Percentiles rank a stretch among this genome's conserved stretches.
phyloP scores from a whole-genome alignment of 1,140 invertebrate genomes.

The Diploscapter pachys region DNA sequence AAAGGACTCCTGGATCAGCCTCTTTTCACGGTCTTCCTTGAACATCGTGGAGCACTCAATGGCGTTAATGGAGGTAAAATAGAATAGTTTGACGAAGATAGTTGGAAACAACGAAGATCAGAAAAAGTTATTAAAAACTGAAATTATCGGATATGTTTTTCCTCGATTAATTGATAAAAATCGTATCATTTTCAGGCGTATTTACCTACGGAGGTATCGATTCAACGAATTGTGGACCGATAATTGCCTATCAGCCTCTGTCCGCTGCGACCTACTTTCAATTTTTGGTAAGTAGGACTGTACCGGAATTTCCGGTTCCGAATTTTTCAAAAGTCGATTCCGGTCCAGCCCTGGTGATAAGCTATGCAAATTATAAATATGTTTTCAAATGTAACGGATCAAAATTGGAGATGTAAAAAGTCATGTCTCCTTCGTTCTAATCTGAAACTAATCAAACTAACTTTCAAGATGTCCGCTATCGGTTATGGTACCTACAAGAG shows the following conservation, averaged over 20 bases:
- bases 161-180: no score
- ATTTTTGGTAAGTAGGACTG: slow-evolving; percentile 24
- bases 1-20: slow-evolving; percentile 45
- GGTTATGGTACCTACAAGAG: slow-evolving; percentile 33
- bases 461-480: slow-evolving; percentile 31
- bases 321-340: slow-evolving; percentile 20
- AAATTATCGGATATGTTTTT: no score
- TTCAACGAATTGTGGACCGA: slow-evolving; percentile 39
- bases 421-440: no score
- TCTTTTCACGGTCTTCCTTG: slow-evolving; percentile 47
- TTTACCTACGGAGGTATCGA: slow-evolving; percentile 50
- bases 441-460: no score
- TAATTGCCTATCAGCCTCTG: slow-evolving; percentile 41
- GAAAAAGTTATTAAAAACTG: no score
- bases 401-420: no score
- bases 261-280: slow-evolving; percentile 48
- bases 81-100: no score
- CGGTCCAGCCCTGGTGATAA: slow-evolving; percentile 10
- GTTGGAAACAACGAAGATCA: no score
- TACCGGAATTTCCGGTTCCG: slow-evolving; percentile 27
- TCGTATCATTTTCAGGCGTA: slow-evolving; percentile 9
- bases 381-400: not conserved
- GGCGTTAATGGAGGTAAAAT: slow-evolving; percentile 33
- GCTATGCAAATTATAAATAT: not conserved
- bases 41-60: slow-evolving; percentile 32